Evolutionary conservation across 2,113 vertebrate species (phyloP), one percentile per base, ranked within the genome.

Genomic region (Vulpes lagopus): DNA sequence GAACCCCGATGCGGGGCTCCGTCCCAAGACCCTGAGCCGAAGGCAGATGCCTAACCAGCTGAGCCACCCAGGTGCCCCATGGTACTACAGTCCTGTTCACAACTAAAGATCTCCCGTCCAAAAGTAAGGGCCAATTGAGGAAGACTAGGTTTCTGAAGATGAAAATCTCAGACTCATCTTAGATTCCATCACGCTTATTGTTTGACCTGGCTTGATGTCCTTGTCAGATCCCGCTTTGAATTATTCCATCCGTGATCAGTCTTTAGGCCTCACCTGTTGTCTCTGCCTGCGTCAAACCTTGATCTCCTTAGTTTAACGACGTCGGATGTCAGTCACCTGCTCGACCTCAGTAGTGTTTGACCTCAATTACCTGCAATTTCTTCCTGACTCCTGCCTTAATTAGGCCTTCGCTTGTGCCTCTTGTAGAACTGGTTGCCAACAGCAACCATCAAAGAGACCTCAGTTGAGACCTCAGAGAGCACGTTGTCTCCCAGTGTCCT

Each of bases 351-450:
- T 14, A 64, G 87, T 27, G 16, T 93, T 73, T 80, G 85, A 94
- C 81, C 85, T 97, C 95, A 86, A 91, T 97, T 93, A 91, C 80
- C 82, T 94, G 96, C 65, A 60, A 60, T 84, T 53, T 97, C 51
- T 86, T 91, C 87, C 89, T 94, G 95, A 96, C 95, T 82, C 23
- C 85, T 94, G 69, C 81, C 86, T 76, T 96, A 87, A 93, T 91
- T 93, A 96, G 85, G 85, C 20, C 79, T 86, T 93, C 20, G 20
- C 65, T 74, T 35, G 32, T 83, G 86, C 16, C 93, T 79, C 62
- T 91, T 96, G 25, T 20, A 87, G 64, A 51, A 80, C 15, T 15
- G 86, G 92, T 96, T 96, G 89, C 76, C 81, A 96, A 91, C 59
- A 93, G 81, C 94, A 96, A 84, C 94, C 85, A 62, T 83, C 32